Conservation (phyloP, 2,113 vertebrate species). For the Alces alces region DNA sequence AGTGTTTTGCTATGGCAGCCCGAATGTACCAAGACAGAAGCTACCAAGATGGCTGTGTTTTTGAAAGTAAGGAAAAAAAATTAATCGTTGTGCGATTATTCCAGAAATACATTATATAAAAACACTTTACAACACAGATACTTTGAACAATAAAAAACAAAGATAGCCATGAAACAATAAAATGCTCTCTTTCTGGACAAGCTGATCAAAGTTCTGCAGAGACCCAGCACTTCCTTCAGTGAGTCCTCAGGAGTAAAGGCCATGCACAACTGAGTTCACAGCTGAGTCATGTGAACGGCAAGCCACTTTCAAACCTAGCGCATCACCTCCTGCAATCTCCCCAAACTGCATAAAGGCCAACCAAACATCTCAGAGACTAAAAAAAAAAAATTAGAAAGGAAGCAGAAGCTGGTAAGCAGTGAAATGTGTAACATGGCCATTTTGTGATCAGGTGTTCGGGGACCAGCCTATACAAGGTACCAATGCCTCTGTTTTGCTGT, state of each 20-base stretch:
- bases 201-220: not conserved
- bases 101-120: slow-evolving; percentile 34
- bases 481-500: not conserved
- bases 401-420: not conserved
- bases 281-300: not conserved
- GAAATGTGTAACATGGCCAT: not conserved
- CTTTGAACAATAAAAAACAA: not conserved
- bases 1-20: not conserved
- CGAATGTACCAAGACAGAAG: not conserved
- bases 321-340: not conserved
- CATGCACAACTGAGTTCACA: not conserved
- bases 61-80: not conserved
- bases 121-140: not conserved
- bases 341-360: not conserved
- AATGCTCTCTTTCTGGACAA: not conserved
- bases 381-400: not conserved
- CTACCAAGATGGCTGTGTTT: not conserved
- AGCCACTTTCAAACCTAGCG: not conserved
- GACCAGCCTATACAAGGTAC: not conserved
- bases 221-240: not conserved
- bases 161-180: not conserved
- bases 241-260: not conserved
- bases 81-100: not conserved
- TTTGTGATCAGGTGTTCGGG: not conserved
- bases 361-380: not conserved